Evolutionary conservation across 2,888 invertebrate genomes (phyloP).

Genomic region (Lasioglossum marginatum): DNA sequence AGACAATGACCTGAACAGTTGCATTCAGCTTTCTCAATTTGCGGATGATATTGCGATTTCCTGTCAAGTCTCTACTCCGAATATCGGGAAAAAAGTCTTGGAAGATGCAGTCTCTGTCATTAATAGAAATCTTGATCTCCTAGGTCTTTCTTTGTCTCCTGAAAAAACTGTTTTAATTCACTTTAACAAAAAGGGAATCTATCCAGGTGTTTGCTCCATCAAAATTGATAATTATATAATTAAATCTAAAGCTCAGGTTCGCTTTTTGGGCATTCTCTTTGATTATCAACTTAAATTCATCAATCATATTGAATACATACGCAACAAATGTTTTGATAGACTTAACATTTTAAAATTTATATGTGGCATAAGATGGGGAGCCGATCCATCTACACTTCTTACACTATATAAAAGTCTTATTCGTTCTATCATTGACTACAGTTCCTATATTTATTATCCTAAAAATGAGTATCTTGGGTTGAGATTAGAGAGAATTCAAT

Average conservation of each 20-base stretch:
- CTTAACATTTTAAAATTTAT: neutral
- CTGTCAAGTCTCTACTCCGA: too few species aligned
- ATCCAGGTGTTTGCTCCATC: neutral
- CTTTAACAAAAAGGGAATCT: neutral
- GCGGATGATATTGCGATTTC: too few species aligned
- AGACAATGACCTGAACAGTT: too few species aligned
- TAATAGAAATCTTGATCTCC: neutral
- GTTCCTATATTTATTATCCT: neutral
- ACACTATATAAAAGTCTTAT: neutral
- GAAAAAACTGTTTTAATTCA: neutral
- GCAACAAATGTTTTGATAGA: neutral
- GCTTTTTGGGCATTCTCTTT: neutral
- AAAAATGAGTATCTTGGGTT: neutral
- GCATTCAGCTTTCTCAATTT: too few species aligned
- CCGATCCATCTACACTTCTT: neutral
- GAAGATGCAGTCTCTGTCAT: neutral
- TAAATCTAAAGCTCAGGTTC: neutral
- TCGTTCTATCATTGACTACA: neutral
- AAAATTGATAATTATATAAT: neutral
- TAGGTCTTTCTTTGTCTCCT: neutral
- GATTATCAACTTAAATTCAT: neutral
- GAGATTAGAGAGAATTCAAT: neutral
- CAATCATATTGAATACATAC: neutral
- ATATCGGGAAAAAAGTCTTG: too few species aligned
- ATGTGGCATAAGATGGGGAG: neutral